Evolutionary conservation across 2,797 vertebrate species (phyloP), one percentile per base, ranked within the genome.

Genomic region (Macropodus opercularis): DNA sequence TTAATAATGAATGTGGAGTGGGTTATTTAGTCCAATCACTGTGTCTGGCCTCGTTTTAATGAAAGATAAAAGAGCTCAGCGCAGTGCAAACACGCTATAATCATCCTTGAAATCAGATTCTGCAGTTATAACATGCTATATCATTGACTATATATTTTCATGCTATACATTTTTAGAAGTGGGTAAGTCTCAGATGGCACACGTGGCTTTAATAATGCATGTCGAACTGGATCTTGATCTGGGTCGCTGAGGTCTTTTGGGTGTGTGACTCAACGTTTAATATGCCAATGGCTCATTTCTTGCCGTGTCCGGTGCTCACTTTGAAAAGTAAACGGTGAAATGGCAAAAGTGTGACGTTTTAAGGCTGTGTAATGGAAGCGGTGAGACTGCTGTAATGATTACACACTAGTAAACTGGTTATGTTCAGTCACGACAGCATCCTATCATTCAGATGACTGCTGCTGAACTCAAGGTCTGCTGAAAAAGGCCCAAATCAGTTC

Each of bases 201-300:
- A 44, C 19, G 44, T 72, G 17, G 34, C 76, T 81, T 83, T 49
- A 69, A 82, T 83, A 75, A 78, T 76, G 48, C 50, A 81, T 47
- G 48, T 55, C 18, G 15, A 63, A 56, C 65, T 60, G 61, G 62
- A 80, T 46, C 60, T 58, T 57, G 52, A 84, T 81, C 56, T 75
- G 69, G 66, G 75, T 81, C 73, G 50, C 6, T 13, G 57, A 75
- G 62, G 74, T 84, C 65, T 80, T 80, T 72, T 70, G 61, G 47
- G 59, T 63, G 57, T 17, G 27, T 69, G 72, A 74, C 52, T 81
- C 58, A 47, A 69, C 65, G 68, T 71, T 80, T 68, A 31, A 50
- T 75, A 84, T 53, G 51, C 71, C 60, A 70, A 51, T 15, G 5
- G 21, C 42, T 70, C 19, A 26, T 62, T 75, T 70, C 51, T 63